phyloP scores from a whole-genome alignment of 2,113 vertebrate genomes.

The Hiodon tergisus region DNA sequence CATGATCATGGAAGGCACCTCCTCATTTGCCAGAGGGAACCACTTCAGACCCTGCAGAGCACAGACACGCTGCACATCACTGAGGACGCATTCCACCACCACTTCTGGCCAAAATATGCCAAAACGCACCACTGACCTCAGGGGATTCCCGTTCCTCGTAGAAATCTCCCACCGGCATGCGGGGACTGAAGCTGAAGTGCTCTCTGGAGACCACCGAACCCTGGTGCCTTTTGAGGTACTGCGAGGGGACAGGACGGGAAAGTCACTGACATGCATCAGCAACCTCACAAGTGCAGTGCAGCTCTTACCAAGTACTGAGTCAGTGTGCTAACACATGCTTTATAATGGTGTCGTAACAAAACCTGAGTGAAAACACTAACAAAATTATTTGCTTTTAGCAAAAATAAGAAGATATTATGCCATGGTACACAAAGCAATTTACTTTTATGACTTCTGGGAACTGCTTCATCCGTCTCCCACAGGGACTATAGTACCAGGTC shows the following conservation, averaged over 20 bases:
- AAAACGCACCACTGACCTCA: conserved; percentile 61
- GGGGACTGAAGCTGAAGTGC: conserved; percentile 96
- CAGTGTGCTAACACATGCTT: background rate
- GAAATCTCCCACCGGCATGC: conserved; percentile 94
- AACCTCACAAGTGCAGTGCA: background rate
- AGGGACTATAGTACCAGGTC: conserved; percentile 96
- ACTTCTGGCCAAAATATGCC: background rate
- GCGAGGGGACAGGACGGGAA: background rate
- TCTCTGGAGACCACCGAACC: conserved; percentile 79
- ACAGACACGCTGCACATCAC: too few relatives aligned
- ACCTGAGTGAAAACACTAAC: background rate
- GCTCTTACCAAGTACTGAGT: background rate
- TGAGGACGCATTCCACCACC: too few relatives aligned
- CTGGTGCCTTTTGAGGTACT: conserved; percentile 85
- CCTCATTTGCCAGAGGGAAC: conserved; percentile 80
- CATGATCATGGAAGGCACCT: conserved; percentile 91
- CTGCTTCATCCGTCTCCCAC: conserved; percentile 93
- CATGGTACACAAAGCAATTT: conserved; percentile 2
- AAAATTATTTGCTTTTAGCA: background rate
- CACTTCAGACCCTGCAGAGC: conserved; percentile 74
- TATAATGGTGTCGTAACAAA: background rate
- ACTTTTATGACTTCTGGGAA: conserved; percentile 96
- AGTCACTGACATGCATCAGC: background rate
- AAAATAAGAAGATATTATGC: background rate
- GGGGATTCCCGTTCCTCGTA: conserved; percentile 86